Evolutionary conservation across 2,113 vertebrate genomes (phyloP).

Genomic region (Pluvialis apricaria): DNA sequence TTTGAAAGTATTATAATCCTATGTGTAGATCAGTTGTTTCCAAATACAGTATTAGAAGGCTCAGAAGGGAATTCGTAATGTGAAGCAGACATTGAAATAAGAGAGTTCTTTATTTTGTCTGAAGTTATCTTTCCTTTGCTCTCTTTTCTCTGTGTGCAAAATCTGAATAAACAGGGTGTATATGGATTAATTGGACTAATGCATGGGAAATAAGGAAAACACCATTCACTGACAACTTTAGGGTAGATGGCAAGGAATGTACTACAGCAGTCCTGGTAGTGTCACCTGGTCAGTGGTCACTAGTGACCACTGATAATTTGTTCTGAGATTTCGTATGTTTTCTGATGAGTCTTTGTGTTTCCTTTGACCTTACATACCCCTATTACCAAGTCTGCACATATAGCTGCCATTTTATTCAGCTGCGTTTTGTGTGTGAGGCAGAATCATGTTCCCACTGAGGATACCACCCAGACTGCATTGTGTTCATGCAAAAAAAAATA

Average conservation of each 20-base stretch:
- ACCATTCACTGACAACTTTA: background rate
- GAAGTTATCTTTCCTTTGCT: background rate
- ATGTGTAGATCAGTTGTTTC: constrained; percentile 32
- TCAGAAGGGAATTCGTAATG: background rate
- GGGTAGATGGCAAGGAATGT: background rate
- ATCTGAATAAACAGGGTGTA: background rate
- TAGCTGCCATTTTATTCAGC: background rate
- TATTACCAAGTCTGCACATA: background rate
- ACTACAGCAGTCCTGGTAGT: background rate
- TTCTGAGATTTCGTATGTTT: fast-evolving
- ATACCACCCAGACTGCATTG: background rate
- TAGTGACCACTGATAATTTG: background rate
- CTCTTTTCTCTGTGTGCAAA: background rate
- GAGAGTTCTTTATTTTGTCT: background rate
- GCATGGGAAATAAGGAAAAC: background rate
- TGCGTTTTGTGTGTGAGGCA: background rate
- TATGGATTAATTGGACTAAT: background rate
- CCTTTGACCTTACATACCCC: background rate
- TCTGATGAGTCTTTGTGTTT: background rate
- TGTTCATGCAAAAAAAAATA: background rate
- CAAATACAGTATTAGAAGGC: background rate
- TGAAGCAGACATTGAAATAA: background rate
- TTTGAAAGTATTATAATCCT: constrained; percentile 60
- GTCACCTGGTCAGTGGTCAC: background rate
- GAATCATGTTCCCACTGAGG: background rate